Conservation (phyloP, 2,797 vertebrate genomes). For the Micromesistius poutassou region DNA sequence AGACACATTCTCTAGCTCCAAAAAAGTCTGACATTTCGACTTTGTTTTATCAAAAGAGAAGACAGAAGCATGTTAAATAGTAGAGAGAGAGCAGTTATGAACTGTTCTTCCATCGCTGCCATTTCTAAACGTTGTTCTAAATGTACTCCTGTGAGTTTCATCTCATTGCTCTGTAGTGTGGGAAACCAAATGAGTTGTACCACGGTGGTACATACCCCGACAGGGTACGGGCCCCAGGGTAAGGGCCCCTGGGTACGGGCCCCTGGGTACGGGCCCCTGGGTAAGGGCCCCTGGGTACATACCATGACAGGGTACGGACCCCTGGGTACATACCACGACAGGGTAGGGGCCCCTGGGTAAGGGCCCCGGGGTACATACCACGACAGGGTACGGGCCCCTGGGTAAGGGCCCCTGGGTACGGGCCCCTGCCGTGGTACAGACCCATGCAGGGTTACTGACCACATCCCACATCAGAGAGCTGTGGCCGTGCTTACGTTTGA, state of each 20-base stretch:
- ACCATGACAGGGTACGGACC: constrained; percentile 1
- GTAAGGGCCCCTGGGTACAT: neutral
- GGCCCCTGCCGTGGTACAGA: neutral
- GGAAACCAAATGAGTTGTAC: constrained; percentile 34
- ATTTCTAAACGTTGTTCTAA: constrained; percentile 14
- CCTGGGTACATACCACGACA: constrained; percentile 5
- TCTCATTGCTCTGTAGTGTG: constrained; percentile 11
- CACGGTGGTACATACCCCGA: neutral
- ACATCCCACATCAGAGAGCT: constrained; percentile 41
- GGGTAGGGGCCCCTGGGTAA: neutral
- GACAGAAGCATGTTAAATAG: constrained; percentile 14
- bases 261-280: neutral
- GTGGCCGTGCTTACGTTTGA: constrained; percentile 57
- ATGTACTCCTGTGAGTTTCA: constrained; percentile 23
- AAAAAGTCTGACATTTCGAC: constrained; percentile 7
- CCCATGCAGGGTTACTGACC: constrained; percentile 30
- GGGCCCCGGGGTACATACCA: neutral
- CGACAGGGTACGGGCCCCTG: constrained; percentile 1
- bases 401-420: no score
- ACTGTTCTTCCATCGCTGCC: constrained; percentile 3
- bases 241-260: no score
- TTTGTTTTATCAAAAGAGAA: constrained; percentile 38
- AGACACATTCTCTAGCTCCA: constrained; percentile 25
- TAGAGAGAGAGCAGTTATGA: constrained; percentile 22
- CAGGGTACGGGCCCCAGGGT: neutral